phyloP scores from a whole-genome alignment of 2,888 invertebrate genomes.

The Furcula furcula region DNA sequence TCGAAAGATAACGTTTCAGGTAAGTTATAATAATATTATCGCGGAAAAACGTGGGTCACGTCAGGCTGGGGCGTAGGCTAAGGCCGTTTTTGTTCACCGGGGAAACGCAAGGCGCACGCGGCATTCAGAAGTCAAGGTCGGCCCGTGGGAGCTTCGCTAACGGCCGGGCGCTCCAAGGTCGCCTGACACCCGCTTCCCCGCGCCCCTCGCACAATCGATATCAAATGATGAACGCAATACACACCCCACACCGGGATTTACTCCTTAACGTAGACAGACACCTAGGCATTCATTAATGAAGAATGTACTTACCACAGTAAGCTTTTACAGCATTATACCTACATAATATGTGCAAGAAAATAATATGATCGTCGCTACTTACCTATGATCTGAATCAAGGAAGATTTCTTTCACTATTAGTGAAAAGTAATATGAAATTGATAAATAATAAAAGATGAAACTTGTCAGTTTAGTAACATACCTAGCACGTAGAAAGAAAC shows the following conservation, averaged over 20 bases:
- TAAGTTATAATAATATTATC: no score
- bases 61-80: conserved; percentile 20
- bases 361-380: no score
- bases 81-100: conserved; percentile 36
- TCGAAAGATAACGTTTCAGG: not conserved
- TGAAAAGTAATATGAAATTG: no score
- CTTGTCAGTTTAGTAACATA: no score
- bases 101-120: conserved; percentile 33
- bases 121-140: conserved; percentile 56
- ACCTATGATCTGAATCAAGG: no score
- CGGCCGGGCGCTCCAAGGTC: conserved; percentile 52
- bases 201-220: conserved; percentile 48
- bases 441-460: no score
- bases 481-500: no score
- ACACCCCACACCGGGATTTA: conserved; percentile 4
- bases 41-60: conserved; percentile 15
- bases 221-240: conserved; percentile 27
- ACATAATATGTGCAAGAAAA: no score
- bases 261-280: not conserved
- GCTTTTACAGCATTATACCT: no score
- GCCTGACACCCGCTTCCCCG: conserved; percentile 22
- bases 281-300: not conserved
- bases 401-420: no score
- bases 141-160: conserved; percentile 43
- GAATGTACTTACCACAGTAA: no score